Evolutionary conservation across 2,888 invertebrate species (phyloP).

Genomic region (Maniola hyperantus): DNA sequence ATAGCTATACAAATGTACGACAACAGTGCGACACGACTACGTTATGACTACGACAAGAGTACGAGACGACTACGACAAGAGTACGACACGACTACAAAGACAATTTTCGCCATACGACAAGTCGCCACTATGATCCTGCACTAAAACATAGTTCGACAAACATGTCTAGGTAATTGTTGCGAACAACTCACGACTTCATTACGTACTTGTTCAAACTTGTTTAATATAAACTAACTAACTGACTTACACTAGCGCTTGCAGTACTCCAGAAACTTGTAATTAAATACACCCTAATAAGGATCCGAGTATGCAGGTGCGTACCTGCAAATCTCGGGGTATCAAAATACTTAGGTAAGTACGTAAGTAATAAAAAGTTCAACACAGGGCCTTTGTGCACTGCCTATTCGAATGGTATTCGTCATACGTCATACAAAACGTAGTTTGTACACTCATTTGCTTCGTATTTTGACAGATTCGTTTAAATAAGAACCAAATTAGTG

Average conservation of each 20-base stretch:
- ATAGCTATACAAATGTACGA: no score
- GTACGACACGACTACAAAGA: background rate
- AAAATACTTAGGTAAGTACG: background rate
- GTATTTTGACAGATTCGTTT: no score
- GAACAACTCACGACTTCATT: slow-evolving; percentile 5
- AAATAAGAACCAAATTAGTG: no score
- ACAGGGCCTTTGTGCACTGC: no score
- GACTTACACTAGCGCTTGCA: background rate
- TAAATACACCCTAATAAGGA: slow-evolving; percentile 4
- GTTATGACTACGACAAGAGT: no score
- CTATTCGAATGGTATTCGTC: no score
- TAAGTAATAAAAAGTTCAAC: no score
- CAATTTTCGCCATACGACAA: background rate
- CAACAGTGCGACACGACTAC: no score
- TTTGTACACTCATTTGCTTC: no score
- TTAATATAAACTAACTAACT: slow-evolving; percentile 7
- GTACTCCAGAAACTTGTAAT: background rate
- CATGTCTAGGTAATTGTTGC: slow-evolving; percentile 10
- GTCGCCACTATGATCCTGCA: background rate
- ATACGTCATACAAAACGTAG: no score
- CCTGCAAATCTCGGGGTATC: background rate
- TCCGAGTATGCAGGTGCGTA: background rate
- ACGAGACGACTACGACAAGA: no score
- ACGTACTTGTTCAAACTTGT: slow-evolving; percentile 7
- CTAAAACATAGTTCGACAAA: background rate